Evolutionary conservation across 2,888 invertebrate genomes (phyloP), one percentile per base, ranked within the genome.

Genomic region (Pasiphila rectangulata): DNA sequence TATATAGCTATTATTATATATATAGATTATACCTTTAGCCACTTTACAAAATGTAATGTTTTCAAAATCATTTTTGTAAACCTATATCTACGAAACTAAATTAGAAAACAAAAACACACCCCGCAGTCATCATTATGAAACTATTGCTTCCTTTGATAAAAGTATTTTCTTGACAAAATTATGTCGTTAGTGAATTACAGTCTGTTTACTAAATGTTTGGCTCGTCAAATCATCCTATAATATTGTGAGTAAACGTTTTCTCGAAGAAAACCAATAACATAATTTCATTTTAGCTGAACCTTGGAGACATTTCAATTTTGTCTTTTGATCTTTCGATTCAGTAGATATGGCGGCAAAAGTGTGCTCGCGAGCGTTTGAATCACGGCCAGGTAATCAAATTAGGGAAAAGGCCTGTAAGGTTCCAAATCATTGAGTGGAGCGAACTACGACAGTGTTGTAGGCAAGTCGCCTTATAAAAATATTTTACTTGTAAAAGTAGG

Each of bases 251-350:
- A 59, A 55, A 57, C 50, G 59, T 58, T 61, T 63, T 59, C 56
- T 44, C 61, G 45, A 52, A 53, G 52, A 53, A 59, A 62, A 57
- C 62, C 60, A 61, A 64, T 69, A 64, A 63, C 63, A 66, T 70
- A 70, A 73, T 71, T 70, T 69, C 63, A 72, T 72, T 73, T 75
- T 64, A 69, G 63, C 46, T 61, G 62, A 57, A 64, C 64, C 67
- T 69, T 66, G 63, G 65, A 70, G 67, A 67, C 68, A 68, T 75
- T 70, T 69, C 65, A 67, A 71, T 72, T 57, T 32, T 73, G 74
- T 72, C 68, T 72, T 75, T 75, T 76, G 75, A 78, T 75, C 75
- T 78, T 69, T 65, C 71, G 64, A 64, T 62, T 64, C 64, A 61
- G 65, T 64, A 63, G 61, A 60, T 57, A 57, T 60, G 59, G 64